Conservation (phyloP, 2,113 vertebrate genomes). For the Ginglymostoma cirratum region DNA sequence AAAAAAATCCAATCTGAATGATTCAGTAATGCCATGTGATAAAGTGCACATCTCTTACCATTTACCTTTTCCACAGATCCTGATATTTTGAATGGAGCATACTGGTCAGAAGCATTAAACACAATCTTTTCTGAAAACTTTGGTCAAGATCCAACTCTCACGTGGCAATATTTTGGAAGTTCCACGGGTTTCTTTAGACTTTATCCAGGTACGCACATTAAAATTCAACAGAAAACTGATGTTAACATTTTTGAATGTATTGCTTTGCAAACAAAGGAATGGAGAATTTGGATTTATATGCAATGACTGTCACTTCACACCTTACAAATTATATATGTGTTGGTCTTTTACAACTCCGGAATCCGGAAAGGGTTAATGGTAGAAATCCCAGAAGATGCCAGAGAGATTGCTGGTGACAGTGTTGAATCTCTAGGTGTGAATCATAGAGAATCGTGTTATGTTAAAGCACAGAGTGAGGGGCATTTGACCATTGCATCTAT, state of each 20-base stretch:
- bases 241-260: not conserved
- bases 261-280: not conserved
- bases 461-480: not conserved
- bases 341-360: not conserved
- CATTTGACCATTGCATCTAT: not conserved
- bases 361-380: not conserved
- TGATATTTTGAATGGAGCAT: slow-evolving; percentile 81
- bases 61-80: slow-evolving; percentile 59
- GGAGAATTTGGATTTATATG: not conserved
- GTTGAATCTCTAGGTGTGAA: not conserved
- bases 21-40: not conserved
- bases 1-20: not conserved
- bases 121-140: slow-evolving; percentile 86
- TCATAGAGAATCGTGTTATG: not conserved
- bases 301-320: not conserved
- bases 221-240: not conserved
- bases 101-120: slow-evolving; percentile 91
- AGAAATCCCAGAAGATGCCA: not conserved
- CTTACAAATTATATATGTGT: not conserved
- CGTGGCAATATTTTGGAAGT: slow-evolving; percentile 96
- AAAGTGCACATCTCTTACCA: not conserved
- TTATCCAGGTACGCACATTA: slow-evolving; percentile 72
- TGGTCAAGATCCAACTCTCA: slow-evolving; percentile 80
- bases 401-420: not conserved
- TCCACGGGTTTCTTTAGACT: slow-evolving; percentile 89